phyloP scores from a whole-genome alignment of 2,113 vertebrate genomes.

The Turnix velox region DNA sequence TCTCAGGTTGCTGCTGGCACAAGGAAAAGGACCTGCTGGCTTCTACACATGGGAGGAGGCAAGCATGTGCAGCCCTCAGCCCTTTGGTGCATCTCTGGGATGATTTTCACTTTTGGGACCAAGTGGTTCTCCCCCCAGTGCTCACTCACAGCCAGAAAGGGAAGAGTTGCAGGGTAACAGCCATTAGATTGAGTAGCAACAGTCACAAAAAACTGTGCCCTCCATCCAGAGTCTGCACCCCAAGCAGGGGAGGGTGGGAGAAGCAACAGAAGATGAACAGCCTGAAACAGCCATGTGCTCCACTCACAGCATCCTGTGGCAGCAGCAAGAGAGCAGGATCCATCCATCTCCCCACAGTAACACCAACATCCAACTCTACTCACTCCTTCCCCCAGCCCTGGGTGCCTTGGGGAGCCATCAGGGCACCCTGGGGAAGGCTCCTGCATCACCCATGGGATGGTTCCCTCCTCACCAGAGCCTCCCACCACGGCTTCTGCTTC shows the following conservation, averaged over 20 bases:
- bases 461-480: neutral
- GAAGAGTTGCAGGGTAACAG: accelerated
- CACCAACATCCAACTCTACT: accelerated
- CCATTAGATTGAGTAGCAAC: neutral
- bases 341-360: neutral
- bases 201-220: neutral
- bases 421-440: neutral
- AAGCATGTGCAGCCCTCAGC: neutral
- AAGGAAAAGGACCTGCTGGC: neutral
- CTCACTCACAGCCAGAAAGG: accelerated
- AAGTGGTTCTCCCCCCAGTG: accelerated
- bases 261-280: accelerated
- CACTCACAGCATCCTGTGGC: accelerated
- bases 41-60: accelerated
- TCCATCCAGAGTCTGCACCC: neutral
- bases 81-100: too few relatives aligned
- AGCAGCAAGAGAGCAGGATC: neutral
- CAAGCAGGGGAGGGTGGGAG: neutral
- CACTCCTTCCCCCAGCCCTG: accelerated
- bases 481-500: neutral
- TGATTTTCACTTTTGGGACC: neutral
- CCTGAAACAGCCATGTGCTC: neutral
- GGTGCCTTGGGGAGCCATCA: accelerated
- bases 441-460: neutral
- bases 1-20: neutral